Evolutionary conservation across 2,797 vertebrate genomes (phyloP).

Genomic region (Oreochromis mossambicus): DNA sequence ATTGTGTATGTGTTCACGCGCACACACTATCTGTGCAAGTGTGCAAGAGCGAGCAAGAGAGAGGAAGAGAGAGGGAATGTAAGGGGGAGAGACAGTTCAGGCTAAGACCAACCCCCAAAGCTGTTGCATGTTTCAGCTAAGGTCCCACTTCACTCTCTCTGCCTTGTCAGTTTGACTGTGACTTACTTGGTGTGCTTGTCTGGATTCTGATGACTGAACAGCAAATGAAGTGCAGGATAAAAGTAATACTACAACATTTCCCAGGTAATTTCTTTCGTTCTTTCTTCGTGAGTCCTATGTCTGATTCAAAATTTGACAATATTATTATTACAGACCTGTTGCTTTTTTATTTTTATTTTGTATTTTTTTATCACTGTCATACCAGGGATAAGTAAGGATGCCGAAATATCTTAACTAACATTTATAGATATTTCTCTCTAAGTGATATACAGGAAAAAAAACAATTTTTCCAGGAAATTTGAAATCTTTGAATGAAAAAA

Average conservation of each 20-base stretch:
- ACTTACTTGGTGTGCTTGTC: conserved; percentile 23
- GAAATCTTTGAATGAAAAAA: background rate
- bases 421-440: background rate
- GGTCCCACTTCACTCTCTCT: conserved; percentile 30
- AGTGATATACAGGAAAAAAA: background rate
- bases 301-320: background rate
- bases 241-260: background rate
- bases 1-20: background rate
- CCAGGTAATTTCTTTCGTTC: conserved; percentile 42
- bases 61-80: background rate
- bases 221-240: conserved; percentile 31
- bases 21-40: background rate
- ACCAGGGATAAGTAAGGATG: background rate
- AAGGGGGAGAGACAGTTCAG: background rate
- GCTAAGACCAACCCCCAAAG: conserved; percentile 55
- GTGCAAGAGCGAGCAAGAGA: background rate
- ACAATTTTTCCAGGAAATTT: background rate
- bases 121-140: conserved; percentile 53
- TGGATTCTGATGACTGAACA: conserved; percentile 48
- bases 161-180: conserved; percentile 47
- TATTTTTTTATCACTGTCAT: background rate
- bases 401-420: background rate
- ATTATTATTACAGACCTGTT: background rate
- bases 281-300: background rate
- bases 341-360: background rate